Evolutionary conservation across 2,888 invertebrate genomes (phyloP).

Genomic region (Diarsia rubi): DNA sequence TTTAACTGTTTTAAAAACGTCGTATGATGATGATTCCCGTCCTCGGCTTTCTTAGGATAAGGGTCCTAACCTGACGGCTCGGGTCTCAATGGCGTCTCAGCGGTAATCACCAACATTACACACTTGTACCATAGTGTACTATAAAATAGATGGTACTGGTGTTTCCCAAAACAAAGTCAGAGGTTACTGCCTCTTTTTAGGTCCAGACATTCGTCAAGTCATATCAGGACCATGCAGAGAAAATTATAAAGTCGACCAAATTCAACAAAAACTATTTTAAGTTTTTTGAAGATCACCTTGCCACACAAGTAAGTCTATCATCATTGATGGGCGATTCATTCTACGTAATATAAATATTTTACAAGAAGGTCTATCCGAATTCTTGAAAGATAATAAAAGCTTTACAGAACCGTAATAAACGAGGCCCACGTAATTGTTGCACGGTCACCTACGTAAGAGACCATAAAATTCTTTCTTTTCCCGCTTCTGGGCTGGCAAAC

Average conservation of each 20-base stretch:
- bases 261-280: background rate
- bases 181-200: too few species aligned
- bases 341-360: background rate
- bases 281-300: background rate
- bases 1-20: too few species aligned
- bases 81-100: too few species aligned
- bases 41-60: too few species aligned
- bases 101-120: too few species aligned
- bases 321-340: slow-evolving; percentile 16
- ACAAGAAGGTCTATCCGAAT: background rate
- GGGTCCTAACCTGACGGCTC: too few species aligned
- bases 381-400: slow-evolving; percentile 37
- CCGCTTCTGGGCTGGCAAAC: slow-evolving; percentile 78
- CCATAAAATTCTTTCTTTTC: slow-evolving; percentile 86
- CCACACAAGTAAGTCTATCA: background rate
- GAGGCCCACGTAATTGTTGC: slow-evolving; percentile 71
- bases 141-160: too few species aligned
- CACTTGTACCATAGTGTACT: too few species aligned
- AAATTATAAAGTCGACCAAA: background rate
- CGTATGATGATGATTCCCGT: too few species aligned
- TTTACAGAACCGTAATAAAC: slow-evolving; percentile 52
- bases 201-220: too few species aligned
- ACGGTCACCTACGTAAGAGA: slow-evolving; percentile 84
- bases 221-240: too few species aligned
- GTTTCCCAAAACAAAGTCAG: too few species aligned